Base-by-base conservation (phyloP, 2,888 invertebrate genomes). In the Ennomos fuscantarius region DNA sequence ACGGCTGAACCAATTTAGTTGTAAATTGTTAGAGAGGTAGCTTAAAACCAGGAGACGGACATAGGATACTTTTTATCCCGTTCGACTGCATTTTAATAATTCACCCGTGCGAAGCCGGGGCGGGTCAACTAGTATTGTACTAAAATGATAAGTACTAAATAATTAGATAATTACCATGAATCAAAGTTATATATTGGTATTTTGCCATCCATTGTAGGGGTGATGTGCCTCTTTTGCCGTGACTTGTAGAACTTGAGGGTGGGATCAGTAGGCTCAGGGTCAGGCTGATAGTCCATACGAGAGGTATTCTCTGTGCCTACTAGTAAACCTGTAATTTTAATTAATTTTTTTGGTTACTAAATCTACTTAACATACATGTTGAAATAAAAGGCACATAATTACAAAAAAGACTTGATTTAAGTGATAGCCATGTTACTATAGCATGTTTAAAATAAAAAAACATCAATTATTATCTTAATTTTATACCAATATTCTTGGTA, bases 101-200 rank as follows among this genome's bases (percentile, higher is more conserved):
- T n/a, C n/a, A n/a, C n/a, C n/a, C n/a, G n/a, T n/a, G n/a, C n/a
- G n/a, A n/a, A n/a, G n/a, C n/a, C n/a, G n/a, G n/a, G n/a, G n/a
- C n/a, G n/a, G n/a, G n/a, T n/a, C n/a, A n/a, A n/a, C n/a, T n/a
- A 15, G 3, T 15, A 15, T 15, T 15, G 15, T 11, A 37, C 9
- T 9, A 45, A 37, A 60, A 47, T 37, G 37, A 31, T 42, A 31
- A 1, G 8, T 34, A 33, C n/a, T n/a, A n/a, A n/a, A n/a, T n/a
- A n/a, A n/a, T n/a, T n/a, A 11, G 41, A n/a, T 8, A 54, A 50
- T 62, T 82, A 93, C 97, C 97, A 98, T 63, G 95, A 94, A 76
- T 98, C 97, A 84, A 96, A 97, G 81, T 98, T 93, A 76, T 96
- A 97, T 33, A 95, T 94, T 9, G 94, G 94, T n/a, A 93, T 93